Percentiles rank a stretch among this genome's conserved stretches.
Evolutionary conservation across 2,888 invertebrate genomes (phyloP).

Genomic region (Aspidapion aeneum): DNA sequence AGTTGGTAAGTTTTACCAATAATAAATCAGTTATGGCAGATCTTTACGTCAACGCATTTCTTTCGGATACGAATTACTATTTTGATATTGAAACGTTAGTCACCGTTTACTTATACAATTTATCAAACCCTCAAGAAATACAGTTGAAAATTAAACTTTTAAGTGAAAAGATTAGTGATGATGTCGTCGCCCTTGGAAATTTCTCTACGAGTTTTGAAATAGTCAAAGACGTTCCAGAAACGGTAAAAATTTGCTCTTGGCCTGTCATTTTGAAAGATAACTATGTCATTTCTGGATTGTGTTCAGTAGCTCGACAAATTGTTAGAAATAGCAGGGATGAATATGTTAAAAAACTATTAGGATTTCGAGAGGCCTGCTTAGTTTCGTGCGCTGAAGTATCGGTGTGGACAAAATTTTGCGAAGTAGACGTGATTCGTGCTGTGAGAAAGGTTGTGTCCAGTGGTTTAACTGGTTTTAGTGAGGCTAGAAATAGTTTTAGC

Average conservation of each 20-base stretch:
- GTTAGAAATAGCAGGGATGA: constrained; percentile 46
- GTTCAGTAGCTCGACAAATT: constrained; percentile 66
- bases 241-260: constrained; percentile 48
- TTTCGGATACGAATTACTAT: constrained; percentile 18
- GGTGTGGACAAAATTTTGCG: constrained; percentile 91
- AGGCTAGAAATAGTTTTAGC: too few relatives aligned
- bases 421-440: constrained; percentile 69
- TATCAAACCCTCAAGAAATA: constrained; percentile 24
- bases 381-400: constrained; percentile 81
- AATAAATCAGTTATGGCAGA: constrained; percentile 13
- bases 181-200: constrained; percentile 41
- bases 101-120: constrained; percentile 30
- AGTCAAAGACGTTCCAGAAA: constrained; percentile 44
- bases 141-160: constrained; percentile 25
- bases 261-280: constrained; percentile 61
- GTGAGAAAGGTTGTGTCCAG: constrained; percentile 49
- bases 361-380: constrained; percentile 77
- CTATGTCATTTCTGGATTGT: constrained; percentile 71
- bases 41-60: constrained; percentile 16
- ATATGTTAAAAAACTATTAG: constrained; percentile 55
- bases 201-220: constrained; percentile 43
- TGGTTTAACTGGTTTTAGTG: too few relatives aligned
- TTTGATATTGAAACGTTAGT: constrained; percentile 32
- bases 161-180: constrained; percentile 23
- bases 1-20: neutral